Evolutionary conservation across 1,140 invertebrate species (phyloP).

Genomic region (Saxidomus purpurata): DNA sequence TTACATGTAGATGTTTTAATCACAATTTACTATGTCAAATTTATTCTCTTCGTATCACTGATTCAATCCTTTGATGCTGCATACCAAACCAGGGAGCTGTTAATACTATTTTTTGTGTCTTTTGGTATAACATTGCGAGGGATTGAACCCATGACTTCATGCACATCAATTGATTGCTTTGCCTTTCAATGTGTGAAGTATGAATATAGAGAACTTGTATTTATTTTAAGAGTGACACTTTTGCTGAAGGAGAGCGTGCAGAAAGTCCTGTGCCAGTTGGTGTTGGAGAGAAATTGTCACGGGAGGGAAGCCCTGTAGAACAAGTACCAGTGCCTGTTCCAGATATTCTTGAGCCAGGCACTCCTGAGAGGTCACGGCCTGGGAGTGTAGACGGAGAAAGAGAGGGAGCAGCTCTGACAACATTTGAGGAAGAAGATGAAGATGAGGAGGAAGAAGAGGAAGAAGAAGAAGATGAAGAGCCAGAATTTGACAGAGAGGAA

Average conservation of each 20-base stretch:
- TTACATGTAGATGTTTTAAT: too few relatives aligned
- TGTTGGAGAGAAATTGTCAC: constrained; percentile 80
- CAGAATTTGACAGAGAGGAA: constrained; percentile 81
- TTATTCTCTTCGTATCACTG: too few relatives aligned
- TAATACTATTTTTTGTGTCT: too few relatives aligned
- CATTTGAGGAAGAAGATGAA: constrained; percentile 70
- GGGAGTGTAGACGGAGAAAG: constrained; percentile 60
- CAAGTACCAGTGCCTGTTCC: constrained; percentile 54
- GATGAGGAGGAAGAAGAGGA: constrained; percentile 69
- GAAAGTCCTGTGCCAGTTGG: constrained; percentile 74
- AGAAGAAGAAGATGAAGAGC: constrained; percentile 72
- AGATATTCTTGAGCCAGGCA: constrained; percentile 74
- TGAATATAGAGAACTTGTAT: too few relatives aligned
- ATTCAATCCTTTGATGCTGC: too few relatives aligned
- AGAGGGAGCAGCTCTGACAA: constrained; percentile 49
- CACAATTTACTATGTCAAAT: too few relatives aligned
- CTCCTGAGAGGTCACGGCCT: constrained; percentile 78
- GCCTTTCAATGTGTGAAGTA: too few relatives aligned
- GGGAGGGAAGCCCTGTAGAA: constrained; percentile 78
- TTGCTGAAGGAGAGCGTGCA: constrained; percentile 79
- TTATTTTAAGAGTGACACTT: constrained; percentile 77
- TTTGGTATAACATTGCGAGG: too few relatives aligned
- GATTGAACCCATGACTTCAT: too few relatives aligned
- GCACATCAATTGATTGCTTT: too few relatives aligned
- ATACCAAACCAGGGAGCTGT: too few relatives aligned